phyloP scores from a whole-genome alignment of 2,797 vertebrate genomes.

The Hypotaenidia okinawae region DNA sequence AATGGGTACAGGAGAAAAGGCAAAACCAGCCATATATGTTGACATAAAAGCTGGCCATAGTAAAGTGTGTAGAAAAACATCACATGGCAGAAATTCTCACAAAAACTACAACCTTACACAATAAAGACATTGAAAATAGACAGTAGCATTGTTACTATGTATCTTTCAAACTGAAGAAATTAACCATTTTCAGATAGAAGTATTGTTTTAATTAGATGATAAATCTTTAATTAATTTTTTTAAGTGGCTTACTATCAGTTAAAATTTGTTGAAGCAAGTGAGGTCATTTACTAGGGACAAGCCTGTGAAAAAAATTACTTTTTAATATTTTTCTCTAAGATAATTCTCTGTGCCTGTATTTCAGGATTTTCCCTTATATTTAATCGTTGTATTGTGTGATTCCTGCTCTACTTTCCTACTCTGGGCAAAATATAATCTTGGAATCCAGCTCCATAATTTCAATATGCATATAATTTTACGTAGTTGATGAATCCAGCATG shows the following conservation, averaged over 20 bases:
- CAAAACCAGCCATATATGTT: background rate
- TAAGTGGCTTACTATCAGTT: background rate
- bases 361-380: background rate
- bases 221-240: background rate
- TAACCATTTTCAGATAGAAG: background rate
- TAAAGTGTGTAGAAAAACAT: background rate
- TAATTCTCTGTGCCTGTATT: background rate
- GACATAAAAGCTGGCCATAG: rapidly evolving
- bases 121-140: background rate
- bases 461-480: conserved; percentile 65
- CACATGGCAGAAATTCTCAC: background rate
- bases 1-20: background rate
- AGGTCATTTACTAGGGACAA: background rate
- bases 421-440: conserved; percentile 9
- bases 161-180: background rate
- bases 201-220: background rate
- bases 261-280: background rate
- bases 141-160: background rate
- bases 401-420: background rate
- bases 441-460: conserved; percentile 39
- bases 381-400: background rate
- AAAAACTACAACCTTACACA: background rate
- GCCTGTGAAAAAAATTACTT: background rate
- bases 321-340: background rate
- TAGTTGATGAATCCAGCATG: conserved; percentile 61